phyloP scores from a whole-genome alignment of 1,140 invertebrate genomes.

The Platyura marginata region DNA sequence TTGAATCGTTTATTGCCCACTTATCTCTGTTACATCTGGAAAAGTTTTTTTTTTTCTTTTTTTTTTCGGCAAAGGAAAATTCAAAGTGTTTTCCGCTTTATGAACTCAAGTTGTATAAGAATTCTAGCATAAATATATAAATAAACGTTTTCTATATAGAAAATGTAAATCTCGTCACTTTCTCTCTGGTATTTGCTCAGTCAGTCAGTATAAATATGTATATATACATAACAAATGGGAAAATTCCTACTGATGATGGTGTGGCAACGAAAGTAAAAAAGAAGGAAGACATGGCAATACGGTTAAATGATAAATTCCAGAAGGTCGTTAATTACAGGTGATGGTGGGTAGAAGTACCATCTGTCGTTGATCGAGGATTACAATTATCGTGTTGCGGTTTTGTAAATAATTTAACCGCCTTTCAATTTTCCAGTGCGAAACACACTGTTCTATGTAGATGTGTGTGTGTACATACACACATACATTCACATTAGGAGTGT shows the following conservation, averaged over 20 bases:
- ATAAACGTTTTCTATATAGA: not conserved
- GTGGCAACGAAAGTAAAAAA: not conserved
- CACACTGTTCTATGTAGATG: too few relatives aligned
- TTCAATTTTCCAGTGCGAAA: not conserved
- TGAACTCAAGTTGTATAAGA: not conserved
- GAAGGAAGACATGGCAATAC: not conserved
- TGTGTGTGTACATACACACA: too few relatives aligned
- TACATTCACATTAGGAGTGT: too few relatives aligned
- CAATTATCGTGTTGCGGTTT: not conserved
- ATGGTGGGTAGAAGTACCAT: not conserved
- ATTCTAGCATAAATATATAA: not conserved
- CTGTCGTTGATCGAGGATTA: not conserved
- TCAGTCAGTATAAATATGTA: not conserved
- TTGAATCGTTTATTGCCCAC: not conserved
- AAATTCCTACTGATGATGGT: not conserved
- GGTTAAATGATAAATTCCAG: not conserved
- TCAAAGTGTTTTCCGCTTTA: not conserved
- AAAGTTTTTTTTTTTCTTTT: not conserved
- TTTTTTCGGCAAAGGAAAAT: not conserved
- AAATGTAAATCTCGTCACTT: not conserved
- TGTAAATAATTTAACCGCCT: not conserved
- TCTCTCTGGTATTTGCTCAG: not conserved
- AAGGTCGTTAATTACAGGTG: not conserved
- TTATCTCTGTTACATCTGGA: not conserved
- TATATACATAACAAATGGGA: not conserved